Conservation (phyloP, 2,888 invertebrate genomes). For the Acrobasis suavella region DNA sequence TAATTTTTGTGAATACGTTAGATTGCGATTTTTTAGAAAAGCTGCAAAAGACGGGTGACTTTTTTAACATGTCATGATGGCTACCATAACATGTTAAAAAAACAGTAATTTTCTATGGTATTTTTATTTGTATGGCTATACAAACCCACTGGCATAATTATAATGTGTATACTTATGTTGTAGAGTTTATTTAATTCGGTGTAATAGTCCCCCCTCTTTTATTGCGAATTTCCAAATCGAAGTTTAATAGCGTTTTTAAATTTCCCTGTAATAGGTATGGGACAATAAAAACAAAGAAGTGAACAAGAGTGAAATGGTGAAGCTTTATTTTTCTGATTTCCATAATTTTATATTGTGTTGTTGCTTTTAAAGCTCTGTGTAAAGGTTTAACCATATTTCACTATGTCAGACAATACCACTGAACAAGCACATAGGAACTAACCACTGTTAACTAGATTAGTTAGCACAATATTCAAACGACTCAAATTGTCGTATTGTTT, state of each 20-base stretch:
- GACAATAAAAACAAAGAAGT: not conserved
- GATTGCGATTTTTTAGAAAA: too few relatives aligned
- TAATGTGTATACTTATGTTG: too few relatives aligned
- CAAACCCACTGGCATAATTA: too few relatives aligned
- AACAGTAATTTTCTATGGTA: too few relatives aligned
- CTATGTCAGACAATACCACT: not conserved
- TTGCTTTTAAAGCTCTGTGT: not conserved
- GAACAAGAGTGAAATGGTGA: not conserved
- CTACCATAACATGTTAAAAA: too few relatives aligned
- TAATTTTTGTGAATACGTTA: too few relatives aligned
- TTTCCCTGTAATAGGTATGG: not conserved
- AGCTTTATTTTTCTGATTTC: not conserved
- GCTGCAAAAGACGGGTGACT: too few relatives aligned
- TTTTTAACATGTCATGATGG: too few relatives aligned
- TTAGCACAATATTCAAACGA: not conserved
- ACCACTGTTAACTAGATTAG: conserved; percentile 10
- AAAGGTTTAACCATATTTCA: not conserved
- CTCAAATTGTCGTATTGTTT: too few relatives aligned
- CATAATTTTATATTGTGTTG: not conserved
- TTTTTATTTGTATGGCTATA: too few relatives aligned
- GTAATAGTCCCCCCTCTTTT: not conserved
- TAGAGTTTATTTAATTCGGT: too few relatives aligned
- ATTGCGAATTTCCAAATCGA: not conserved
- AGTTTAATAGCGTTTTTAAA: not conserved
- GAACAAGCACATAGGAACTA: conserved; percentile 5